phyloP scores from a whole-genome alignment of 2,113 vertebrate genomes.

The Bettongia penicillata region DNA sequence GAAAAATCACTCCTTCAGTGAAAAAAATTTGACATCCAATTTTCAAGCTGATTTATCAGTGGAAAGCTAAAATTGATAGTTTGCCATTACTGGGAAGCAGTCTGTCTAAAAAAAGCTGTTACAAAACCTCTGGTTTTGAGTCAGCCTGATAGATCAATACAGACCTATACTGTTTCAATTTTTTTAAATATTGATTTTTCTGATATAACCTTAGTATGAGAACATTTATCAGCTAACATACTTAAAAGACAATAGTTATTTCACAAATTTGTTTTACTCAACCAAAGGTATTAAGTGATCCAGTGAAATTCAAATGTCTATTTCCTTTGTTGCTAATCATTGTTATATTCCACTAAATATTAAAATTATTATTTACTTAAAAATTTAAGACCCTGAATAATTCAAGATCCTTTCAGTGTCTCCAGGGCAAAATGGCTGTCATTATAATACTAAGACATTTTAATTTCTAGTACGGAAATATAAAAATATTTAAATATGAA shows the following conservation, averaged over 20 bases:
- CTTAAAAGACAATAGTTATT: conserved; percentile 85
- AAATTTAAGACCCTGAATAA: conserved; percentile 29
- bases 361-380: conserved; percentile 61
- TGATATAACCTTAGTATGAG: conserved; percentile 90
- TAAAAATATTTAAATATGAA: conserved; percentile 21
- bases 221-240: conserved; percentile 95
- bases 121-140: conserved; percentile 96
- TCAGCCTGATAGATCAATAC: conserved; percentile 96
- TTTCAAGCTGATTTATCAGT: conserved; percentile 99
- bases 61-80: conserved; percentile 99
- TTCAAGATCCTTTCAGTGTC: background rate
- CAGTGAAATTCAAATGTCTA: conserved; percentile 73
- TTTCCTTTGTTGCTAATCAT: conserved; percentile 63
- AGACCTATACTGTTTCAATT: conserved; percentile 99
- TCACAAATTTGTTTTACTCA: conserved; percentile 79
- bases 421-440: background rate
- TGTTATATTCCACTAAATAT: conserved; percentile 48
- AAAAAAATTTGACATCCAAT: conserved; percentile 98
- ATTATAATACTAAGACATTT: background rate
- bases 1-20: conserved; percentile 90
- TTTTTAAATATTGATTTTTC: conserved; percentile 98
- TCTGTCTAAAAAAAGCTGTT: conserved; percentile 94
- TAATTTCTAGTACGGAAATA: conserved; percentile 18
- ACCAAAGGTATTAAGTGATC: conserved; percentile 68
- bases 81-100: conserved; percentile 94